A percentile compares a stretch with the other conserved stretches of the same genome.
These are phyloP conservation scores for Chrysolina americana DNA, from an alignment of 2,888 invertebrate species.

Conservation along the genomic window DNA sequence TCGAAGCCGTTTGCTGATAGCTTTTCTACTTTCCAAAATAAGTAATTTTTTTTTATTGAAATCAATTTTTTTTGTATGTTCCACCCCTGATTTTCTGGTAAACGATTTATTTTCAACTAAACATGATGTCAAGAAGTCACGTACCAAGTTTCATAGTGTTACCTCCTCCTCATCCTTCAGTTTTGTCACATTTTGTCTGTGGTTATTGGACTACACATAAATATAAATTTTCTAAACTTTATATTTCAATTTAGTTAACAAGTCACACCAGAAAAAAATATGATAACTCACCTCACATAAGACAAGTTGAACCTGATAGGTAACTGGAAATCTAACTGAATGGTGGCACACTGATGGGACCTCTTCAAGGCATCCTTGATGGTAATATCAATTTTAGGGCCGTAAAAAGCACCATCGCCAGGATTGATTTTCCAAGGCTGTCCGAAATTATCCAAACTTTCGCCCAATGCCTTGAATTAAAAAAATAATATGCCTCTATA, in stretches of 20 bases:
- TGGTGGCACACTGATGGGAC: constrained; percentile 96
- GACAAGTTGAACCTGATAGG: constrained; percentile 91
- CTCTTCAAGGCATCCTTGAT: constrained; percentile 93
- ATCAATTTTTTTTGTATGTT: too few species aligned
- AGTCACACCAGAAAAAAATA: constrained; percentile 33
- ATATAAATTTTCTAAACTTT: too few species aligned
- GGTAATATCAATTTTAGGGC: constrained; percentile 99
- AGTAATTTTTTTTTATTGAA: too few species aligned
- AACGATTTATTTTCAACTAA: too few species aligned
- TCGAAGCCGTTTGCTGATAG: too few species aligned
- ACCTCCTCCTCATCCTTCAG: too few species aligned
- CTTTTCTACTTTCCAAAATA: too few species aligned
- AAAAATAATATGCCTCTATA: neutral
- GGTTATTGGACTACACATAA: too few species aligned
- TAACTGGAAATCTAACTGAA: constrained; percentile 98
- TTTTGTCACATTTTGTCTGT: too few species aligned
- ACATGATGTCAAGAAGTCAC: too few species aligned
- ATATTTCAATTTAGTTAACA: constrained; percentile 7
- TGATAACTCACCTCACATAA: constrained; percentile 76
- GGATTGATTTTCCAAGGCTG: constrained; percentile 92
- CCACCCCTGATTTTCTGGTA: too few species aligned
- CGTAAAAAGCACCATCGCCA: constrained; percentile 98
- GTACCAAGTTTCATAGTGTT: too few species aligned
- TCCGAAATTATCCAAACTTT: constrained; percentile 89
- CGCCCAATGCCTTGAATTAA: constrained; percentile 79